Conservation (phyloP, 2,113 vertebrate species). For the Mohoua ochrocephala region DNA sequence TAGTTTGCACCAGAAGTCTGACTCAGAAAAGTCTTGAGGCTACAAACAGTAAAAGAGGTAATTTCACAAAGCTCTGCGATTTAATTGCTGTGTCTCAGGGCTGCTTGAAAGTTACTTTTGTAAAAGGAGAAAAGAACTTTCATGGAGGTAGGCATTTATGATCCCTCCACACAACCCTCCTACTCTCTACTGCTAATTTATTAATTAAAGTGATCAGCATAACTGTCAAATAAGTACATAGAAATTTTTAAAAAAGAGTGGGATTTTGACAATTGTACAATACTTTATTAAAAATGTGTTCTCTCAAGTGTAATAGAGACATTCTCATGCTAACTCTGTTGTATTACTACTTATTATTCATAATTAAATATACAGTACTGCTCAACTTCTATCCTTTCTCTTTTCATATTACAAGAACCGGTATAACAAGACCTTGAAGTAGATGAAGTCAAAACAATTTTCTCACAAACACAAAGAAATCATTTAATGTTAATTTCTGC, state of each 20-base stretch:
- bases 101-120: background rate
- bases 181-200: background rate
- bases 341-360: background rate
- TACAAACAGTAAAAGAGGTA: background rate
- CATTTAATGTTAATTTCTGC: background rate
- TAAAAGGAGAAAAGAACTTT: background rate
- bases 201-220: constrained; percentile 4
- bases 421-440: background rate
- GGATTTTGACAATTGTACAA: background rate
- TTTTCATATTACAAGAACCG: background rate
- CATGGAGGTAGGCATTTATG: background rate
- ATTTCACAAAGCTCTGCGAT: background rate
- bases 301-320: constrained; percentile 6
- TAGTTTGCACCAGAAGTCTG: background rate
- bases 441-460: background rate
- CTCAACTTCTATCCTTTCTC: background rate
- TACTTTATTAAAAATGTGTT: background rate
- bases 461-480: background rate
- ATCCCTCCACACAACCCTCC: background rate
- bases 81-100: background rate
- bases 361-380: background rate
- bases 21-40: background rate
- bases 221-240: background rate
- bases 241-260: background rate
- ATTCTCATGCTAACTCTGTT: background rate